A percentile compares a stretch with the other conserved stretches of the same genome.
Evolutionary conservation across 2,888 invertebrate genomes (phyloP).

Genomic region (Drosophila sordidula): DNA sequence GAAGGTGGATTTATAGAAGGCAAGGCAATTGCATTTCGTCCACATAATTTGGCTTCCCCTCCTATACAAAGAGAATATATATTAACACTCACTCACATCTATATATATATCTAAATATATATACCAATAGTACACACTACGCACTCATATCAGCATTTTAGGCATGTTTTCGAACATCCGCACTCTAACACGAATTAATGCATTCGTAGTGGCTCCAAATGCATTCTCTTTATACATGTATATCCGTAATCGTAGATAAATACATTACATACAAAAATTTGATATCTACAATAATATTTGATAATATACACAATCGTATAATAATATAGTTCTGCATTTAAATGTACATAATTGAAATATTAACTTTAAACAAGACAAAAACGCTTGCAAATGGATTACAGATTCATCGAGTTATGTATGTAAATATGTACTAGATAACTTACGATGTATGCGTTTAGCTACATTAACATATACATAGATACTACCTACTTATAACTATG

Average conservation of each 20-base stretch:
- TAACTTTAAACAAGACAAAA: slow-evolving; percentile 72
- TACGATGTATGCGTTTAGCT: slow-evolving; percentile 38
- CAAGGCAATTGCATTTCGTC: background rate
- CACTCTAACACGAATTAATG: slow-evolving; percentile 11
- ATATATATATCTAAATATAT: background rate
- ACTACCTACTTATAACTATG: slow-evolving; percentile 34
- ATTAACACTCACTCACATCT: slow-evolving; percentile 10
- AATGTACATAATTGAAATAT: slow-evolving; percentile 70
- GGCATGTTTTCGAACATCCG: slow-evolving; percentile 10
- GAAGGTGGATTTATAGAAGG: background rate
- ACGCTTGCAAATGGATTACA: slow-evolving; percentile 73
- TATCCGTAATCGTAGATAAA: slow-evolving; percentile 57
- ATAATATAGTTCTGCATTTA: slow-evolving; percentile 55
- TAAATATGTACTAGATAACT: slow-evolving; percentile 43
- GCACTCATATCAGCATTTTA: slow-evolving; percentile 14
- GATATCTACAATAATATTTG: slow-evolving; percentile 68
- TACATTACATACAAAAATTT: slow-evolving; percentile 69
- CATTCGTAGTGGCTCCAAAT: slow-evolving; percentile 34
- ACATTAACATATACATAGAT: slow-evolving; percentile 28
- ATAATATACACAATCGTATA: slow-evolving; percentile 55
- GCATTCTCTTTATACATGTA: slow-evolving; percentile 37
- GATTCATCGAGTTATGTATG: slow-evolving; percentile 54
- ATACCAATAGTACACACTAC: background rate
- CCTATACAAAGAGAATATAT: too few relatives aligned
- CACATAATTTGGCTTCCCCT: too few relatives aligned